Percentiles rank a stretch among this genome's conserved stretches.
phyloP scores from a whole-genome alignment of 2,797 vertebrate genomes.

The Chlorospingus semifuscus region DNA sequence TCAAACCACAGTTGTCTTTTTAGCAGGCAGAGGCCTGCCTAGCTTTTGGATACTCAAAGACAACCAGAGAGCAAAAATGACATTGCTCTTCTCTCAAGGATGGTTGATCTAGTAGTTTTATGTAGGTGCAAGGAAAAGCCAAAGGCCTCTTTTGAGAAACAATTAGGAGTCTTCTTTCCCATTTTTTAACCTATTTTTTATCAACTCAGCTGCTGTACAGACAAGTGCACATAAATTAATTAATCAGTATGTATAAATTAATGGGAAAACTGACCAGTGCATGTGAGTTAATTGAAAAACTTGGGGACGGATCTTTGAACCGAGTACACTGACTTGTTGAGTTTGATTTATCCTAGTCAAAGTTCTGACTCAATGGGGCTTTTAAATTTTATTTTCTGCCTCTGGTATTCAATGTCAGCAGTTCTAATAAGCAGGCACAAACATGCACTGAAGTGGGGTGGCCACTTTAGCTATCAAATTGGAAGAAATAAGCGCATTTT shows the following conservation, averaged over 20 bases:
- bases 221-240: not conserved
- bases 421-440: not conserved
- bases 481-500: not conserved
- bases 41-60: not conserved
- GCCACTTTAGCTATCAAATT: not conserved
- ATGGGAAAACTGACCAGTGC: not conserved
- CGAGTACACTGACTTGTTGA: not conserved
- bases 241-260: not conserved
- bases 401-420: not conserved
- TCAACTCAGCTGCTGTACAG: not conserved
- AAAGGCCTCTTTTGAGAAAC: not conserved
- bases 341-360: not conserved
- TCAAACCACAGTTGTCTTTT: slow-evolving; percentile 34
- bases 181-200: not conserved
- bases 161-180: not conserved
- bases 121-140: not conserved
- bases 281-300: not conserved
- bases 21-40: not conserved
- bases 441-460: not conserved
- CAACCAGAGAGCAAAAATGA: not conserved
- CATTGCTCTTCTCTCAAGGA: not conserved
- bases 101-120: not conserved
- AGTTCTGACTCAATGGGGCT: not conserved
- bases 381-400: not conserved
- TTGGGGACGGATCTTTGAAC: not conserved